These are phyloP conservation scores for Acrobasis repandana DNA, from an alignment of 2,888 invertebrate genomes.

Conservation along the genomic window DNA sequence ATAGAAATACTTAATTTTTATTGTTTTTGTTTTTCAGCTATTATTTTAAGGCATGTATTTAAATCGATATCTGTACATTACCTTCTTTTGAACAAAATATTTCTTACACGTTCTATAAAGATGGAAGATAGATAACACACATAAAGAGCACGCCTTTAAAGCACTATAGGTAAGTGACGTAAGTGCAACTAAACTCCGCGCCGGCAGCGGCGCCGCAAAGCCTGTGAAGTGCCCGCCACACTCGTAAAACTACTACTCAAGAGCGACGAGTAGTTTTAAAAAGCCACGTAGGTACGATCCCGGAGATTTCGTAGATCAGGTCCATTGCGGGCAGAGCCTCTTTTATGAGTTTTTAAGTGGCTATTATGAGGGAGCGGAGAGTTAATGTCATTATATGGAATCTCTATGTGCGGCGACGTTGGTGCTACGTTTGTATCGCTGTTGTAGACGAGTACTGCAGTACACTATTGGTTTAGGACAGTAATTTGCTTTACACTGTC, in stretches of 20 bases:
- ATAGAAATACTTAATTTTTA: too few relatives aligned
- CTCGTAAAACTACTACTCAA: conserved; percentile 19
- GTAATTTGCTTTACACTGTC: too few relatives aligned
- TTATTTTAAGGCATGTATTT: too few relatives aligned
- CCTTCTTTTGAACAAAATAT: too few relatives aligned
- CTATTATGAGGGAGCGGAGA: conserved; percentile 64
- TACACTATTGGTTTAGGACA: too few relatives aligned
- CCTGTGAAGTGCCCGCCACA: conserved; percentile 14
- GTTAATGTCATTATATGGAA: conserved; percentile 65
- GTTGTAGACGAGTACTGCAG: too few relatives aligned
- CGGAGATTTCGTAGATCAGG: conserved; percentile 43
- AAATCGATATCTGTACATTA: too few relatives aligned
- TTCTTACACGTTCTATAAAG: too few relatives aligned
- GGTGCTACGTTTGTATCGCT: conserved; percentile 47
- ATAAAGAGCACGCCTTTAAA: background rate
- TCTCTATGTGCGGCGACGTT: conserved; percentile 41
- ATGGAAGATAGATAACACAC: too few relatives aligned
- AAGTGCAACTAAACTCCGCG: background rate
- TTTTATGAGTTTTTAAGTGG: conserved; percentile 78
- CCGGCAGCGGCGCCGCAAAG: conserved; percentile 10
- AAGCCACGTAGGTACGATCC: conserved; percentile 24
- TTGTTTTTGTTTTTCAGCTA: too few relatives aligned
- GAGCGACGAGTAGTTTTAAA: conserved; percentile 14
- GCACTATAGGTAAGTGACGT: conserved; percentile 10
- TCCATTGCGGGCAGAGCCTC: conserved; percentile 51